Percentiles rank a stretch among this genome's conserved stretches.
These are phyloP conservation scores for Cremastinae sp. DNA, from an alignment of 2,888 invertebrate species.

Conservation along the genomic window DNA sequence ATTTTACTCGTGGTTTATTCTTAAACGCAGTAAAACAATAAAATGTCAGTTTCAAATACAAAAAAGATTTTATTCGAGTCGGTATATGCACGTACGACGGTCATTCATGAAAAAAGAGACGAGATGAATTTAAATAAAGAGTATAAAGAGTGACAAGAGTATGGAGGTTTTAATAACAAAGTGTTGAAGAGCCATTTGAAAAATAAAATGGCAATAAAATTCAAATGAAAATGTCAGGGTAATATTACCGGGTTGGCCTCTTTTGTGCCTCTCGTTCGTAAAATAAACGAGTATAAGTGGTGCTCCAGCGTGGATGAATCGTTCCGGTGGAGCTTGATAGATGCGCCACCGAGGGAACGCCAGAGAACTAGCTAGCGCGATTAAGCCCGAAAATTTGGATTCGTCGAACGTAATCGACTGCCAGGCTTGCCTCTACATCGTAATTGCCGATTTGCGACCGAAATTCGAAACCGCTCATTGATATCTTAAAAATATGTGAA, in stretches of 20 bases:
- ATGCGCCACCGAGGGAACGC: slow-evolving; percentile 16
- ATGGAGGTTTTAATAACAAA: no score
- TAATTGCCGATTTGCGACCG: slow-evolving; percentile 21
- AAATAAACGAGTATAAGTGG: slow-evolving; percentile 46
- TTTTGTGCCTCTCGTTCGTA: slow-evolving; percentile 23
- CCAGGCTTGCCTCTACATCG: slow-evolving; percentile 17
- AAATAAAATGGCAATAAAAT: not conserved
- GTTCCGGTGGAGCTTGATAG: slow-evolving; percentile 40
- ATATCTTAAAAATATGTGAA: slow-evolving; percentile 1
- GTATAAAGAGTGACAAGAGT: no score
- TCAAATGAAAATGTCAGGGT: slow-evolving; percentile 8
- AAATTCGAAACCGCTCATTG: not conserved
- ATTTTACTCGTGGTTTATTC: no score
- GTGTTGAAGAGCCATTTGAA: no score
- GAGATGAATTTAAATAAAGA: no score
- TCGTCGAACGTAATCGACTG: slow-evolving; percentile 46
- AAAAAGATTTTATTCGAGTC: no score
- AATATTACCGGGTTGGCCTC: slow-evolving; percentile 9
- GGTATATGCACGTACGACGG: no score
- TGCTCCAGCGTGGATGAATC: slow-evolving; percentile 43
- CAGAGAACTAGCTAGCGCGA: slow-evolving; percentile 16
- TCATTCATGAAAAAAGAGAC: no score
- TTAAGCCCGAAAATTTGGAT: slow-evolving; percentile 49
- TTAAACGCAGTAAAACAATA: no score
- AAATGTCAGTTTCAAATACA: no score